Evolutionary conservation across 2,113 vertebrate species (phyloP).

Genomic region (Lepidothrix coronata): DNA sequence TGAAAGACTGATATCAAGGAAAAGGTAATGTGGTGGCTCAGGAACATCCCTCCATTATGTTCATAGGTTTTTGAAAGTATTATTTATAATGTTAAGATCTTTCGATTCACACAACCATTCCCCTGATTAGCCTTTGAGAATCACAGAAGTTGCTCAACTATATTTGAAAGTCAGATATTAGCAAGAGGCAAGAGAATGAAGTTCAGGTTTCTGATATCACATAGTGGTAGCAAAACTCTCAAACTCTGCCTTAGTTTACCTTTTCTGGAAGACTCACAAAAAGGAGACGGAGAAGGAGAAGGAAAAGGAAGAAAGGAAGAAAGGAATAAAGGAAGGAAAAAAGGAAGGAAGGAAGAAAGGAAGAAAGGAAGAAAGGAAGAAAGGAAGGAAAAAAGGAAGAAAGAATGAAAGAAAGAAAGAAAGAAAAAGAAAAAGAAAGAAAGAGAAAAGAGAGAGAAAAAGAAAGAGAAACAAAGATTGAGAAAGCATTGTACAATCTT

Average conservation of each 20-base stretch:
- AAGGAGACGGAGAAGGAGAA: fast-evolving
- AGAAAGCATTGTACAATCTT: neutral
- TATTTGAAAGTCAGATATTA: neutral
- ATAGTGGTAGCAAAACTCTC: neutral
- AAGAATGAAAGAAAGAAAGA: fast-evolving
- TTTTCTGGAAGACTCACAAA: neutral
- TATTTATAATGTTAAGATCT: neutral
- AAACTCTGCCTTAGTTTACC: neutral
- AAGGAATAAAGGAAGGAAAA: no score
- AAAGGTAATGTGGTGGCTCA: neutral
- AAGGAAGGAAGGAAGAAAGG: neutral
- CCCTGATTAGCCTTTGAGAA: neutral
- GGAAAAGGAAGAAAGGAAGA: no score
- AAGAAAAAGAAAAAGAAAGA: neutral
- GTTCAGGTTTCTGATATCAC: neutral
- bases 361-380: no score
- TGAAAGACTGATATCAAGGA: neutral
- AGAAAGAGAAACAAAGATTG: neutral
- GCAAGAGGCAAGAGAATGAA: neutral
- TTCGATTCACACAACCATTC: neutral
- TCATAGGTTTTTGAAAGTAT: neutral
- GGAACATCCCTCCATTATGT: neutral
- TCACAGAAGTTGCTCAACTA: neutral
- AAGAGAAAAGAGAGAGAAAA: fast-evolving
- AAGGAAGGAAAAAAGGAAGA: neutral